Evolutionary conservation across 2,888 invertebrate species (phyloP).

Genomic region (Saturnia japonica): DNA sequence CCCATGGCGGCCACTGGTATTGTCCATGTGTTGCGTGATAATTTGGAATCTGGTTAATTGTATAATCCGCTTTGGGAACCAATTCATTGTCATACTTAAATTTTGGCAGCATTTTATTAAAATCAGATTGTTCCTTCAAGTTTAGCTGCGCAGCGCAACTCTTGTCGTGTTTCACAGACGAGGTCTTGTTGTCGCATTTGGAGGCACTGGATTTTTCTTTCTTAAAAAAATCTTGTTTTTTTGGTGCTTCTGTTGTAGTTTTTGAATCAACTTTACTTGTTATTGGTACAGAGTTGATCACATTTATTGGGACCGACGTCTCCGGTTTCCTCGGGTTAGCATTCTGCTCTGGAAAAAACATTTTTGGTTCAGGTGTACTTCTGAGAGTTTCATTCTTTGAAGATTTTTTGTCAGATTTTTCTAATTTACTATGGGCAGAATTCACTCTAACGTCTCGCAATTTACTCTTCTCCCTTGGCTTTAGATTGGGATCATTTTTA

Average conservation of each 20-base stretch:
- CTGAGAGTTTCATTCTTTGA: conserved; percentile 66
- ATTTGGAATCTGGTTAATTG: conserved; percentile 85
- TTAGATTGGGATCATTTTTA: conserved; percentile 62
- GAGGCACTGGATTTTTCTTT: conserved; percentile 71
- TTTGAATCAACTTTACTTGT: conserved; percentile 68
- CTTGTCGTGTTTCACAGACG: conserved; percentile 73
- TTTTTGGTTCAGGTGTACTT: conserved; percentile 72
- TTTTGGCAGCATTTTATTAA: conserved; percentile 80
- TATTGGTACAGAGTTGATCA: conserved; percentile 67
- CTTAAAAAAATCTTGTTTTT: conserved; percentile 79
- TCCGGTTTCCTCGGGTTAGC: conserved; percentile 67
- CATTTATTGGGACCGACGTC: conserved; percentile 74
- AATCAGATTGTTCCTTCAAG: conserved; percentile 73
- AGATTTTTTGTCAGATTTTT: conserved; percentile 70
- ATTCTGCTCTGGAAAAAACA: conserved; percentile 74
- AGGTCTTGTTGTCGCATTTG: conserved; percentile 65
- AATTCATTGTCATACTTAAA: conserved; percentile 79
- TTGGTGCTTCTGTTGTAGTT: conserved; percentile 61
- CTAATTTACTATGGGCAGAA: conserved; percentile 74
- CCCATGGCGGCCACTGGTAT: conserved; percentile 85
- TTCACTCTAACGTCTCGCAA: conserved; percentile 74
- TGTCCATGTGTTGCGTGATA: conserved; percentile 84
- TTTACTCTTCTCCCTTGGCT: conserved; percentile 74
- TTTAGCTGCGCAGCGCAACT: conserved; percentile 63
- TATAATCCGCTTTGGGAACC: conserved; percentile 83